Base-by-base conservation (phyloP, 1,140 invertebrate species). In the Trichonephila clavata region DNA sequence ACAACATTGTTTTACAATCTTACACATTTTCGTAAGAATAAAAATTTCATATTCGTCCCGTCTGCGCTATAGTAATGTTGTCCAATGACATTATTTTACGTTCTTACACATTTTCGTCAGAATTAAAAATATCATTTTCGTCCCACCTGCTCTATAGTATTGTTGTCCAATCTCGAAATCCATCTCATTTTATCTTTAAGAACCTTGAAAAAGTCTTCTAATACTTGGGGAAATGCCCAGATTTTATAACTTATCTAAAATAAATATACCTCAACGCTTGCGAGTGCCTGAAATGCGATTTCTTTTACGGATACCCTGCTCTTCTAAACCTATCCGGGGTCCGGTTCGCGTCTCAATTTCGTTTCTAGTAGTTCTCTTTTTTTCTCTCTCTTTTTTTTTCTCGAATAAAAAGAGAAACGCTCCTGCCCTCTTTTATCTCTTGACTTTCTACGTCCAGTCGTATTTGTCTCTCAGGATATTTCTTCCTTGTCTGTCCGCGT, bases 381-480 rank as follows among this genome's bases (percentile, higher is more conserved):
- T 39, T 87, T 87, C 18, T 63, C 18, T 14, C 21, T 3, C 32
- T 39, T 3, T 32, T 32, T 39, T 21, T 24, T 18, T 16, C 24
- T 16, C 65, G 59, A 39, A 65, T 32, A 27, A 92, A 87, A 93
- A 81, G 71, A 93, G 71, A 80, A 88, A 43, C 39, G 65, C 39
- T 63, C 90, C 80, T 71, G 10, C 84, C 83, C 68, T 92, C 90
- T 81, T 93, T 93, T 93, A 93, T 93, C 92, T 93, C 86, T 88
- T 81, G 84, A 93, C 84, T 93, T 87, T 81, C 65, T 27, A 65
- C 84, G 92, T 93, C 27, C 92, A 87, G 43, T 93, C 84, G 92
- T 87, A 88, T 93, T 93, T 93, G 92, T 93, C 92, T 93, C 86
- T 13, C 68, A 61, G 84, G 92, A 93, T 93, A 93, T 93, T 93